Evolutionary conservation across 2,888 invertebrate species (phyloP).

Genomic region (Hoplodrina blanda): DNA sequence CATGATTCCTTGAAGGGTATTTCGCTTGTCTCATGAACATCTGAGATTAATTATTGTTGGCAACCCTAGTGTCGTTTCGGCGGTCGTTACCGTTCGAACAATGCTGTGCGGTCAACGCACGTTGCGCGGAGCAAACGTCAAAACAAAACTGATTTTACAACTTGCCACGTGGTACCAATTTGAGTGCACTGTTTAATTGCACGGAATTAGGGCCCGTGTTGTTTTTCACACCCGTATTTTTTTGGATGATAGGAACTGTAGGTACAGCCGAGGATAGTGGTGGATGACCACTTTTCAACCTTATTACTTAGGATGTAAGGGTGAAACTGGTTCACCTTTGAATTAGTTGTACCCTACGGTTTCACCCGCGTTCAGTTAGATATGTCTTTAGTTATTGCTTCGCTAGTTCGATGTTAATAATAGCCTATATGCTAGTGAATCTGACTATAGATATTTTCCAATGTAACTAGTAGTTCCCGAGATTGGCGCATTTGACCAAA

Average conservation of each 20-base stretch:
- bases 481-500: too few relatives aligned
- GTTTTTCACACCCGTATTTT: conserved; percentile 23
- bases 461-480: too few relatives aligned
- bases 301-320: too few relatives aligned
- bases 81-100: conserved; percentile 67
- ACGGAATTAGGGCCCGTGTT: conserved; percentile 22
- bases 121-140: conserved; percentile 54
- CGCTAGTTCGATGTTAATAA: too few relatives aligned
- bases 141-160: conserved; percentile 67
- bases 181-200: conserved; percentile 55
- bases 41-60: conserved; percentile 68
- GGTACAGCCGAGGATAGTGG: not conserved
- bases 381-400: too few relatives aligned
- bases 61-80: conserved; percentile 69
- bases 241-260: not conserved
- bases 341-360: too few relatives aligned
- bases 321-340: too few relatives aligned
- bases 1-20: conserved; percentile 31
- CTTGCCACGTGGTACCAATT: conserved; percentile 57
- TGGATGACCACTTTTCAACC: too few relatives aligned
- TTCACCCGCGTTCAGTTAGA: too few relatives aligned
- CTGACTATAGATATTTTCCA: too few relatives aligned
- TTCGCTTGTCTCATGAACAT: conserved; percentile 63
- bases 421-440: too few relatives aligned
- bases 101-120: conserved; percentile 63